Evolutionary conservation across 2,113 vertebrate genomes (phyloP).

Genomic region (Gobio gobio): DNA sequence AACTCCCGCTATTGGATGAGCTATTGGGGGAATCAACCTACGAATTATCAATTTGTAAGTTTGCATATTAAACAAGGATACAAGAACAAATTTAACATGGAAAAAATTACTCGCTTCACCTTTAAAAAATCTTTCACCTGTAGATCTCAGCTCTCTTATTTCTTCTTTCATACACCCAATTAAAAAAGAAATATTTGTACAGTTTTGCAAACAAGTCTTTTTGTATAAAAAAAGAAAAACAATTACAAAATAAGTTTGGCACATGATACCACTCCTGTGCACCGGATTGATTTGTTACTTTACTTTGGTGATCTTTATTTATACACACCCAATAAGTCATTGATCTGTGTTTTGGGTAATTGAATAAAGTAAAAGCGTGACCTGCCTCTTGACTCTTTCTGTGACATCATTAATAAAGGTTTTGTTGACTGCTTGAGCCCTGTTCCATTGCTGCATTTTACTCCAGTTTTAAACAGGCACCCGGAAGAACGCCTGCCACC

Average conservation of each 20-base stretch:
- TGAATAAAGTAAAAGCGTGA: conserved; percentile 32
- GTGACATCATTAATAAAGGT: neutral
- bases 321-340: conserved; percentile 7
- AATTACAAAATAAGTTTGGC: conserved; percentile 59
- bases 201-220: conserved; percentile 72
- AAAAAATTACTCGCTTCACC: conserved; percentile 41
- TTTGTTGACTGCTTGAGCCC: neutral
- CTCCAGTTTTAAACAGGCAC: no score
- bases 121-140: conserved; percentile 20
- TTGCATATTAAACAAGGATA: neutral
- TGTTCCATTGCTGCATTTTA: neutral
- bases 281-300: conserved; percentile 31
- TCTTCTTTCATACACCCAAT: conserved; percentile 56
- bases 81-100: neutral
- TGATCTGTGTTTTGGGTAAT: conserved; percentile 42
- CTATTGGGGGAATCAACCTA: neutral
- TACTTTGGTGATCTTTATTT: conserved; percentile 26
- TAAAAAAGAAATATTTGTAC: conserved; percentile 63
- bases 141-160: neutral
- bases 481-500: no score
- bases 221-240: conserved; percentile 61
- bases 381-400: conserved; percentile 2
- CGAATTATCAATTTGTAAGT: neutral
- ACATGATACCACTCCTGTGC: conserved; percentile 53
- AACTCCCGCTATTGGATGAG: neutral